These are phyloP conservation scores for Bathynomus jamesi DNA, from an alignment of 1,140 invertebrate genomes.

Conservation along the genomic window DNA sequence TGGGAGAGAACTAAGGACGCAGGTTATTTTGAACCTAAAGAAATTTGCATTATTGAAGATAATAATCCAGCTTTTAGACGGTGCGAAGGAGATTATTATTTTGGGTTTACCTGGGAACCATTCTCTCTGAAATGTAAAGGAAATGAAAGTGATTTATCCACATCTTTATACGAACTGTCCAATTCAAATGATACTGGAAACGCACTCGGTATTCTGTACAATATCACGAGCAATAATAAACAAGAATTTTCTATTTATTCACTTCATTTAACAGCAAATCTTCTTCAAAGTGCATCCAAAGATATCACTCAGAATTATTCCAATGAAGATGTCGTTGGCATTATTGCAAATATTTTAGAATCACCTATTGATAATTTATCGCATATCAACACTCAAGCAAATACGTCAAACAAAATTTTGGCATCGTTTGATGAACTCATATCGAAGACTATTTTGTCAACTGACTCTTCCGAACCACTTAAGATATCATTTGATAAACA, in stretches of 20 bases:
- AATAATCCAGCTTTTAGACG: background rate
- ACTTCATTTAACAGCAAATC: too few species aligned
- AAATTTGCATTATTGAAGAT: background rate
- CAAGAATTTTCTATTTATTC: too few species aligned
- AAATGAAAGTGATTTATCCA: background rate
- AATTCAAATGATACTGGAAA: too few species aligned
- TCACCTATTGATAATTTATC: background rate
- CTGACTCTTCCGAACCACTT: too few species aligned
- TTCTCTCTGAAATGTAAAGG: background rate
- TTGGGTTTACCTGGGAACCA: background rate
- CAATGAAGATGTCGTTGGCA: too few species aligned
- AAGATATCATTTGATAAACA: too few species aligned
- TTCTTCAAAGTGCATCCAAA: too few species aligned
- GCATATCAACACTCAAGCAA: background rate
- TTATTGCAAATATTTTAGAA: background rate
- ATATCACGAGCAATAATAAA: too few species aligned
- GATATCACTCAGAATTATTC: too few species aligned
- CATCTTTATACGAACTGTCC: too few species aligned
- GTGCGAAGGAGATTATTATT: background rate
- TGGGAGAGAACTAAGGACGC: background rate
- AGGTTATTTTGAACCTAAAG: background rate
- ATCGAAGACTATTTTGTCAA: too few species aligned
- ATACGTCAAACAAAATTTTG: background rate
- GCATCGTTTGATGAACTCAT: background rate
- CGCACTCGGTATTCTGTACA: too few species aligned